phyloP scores from a whole-genome alignment of 2,797 vertebrate species.

The Heterohyrax brucei region DNA sequence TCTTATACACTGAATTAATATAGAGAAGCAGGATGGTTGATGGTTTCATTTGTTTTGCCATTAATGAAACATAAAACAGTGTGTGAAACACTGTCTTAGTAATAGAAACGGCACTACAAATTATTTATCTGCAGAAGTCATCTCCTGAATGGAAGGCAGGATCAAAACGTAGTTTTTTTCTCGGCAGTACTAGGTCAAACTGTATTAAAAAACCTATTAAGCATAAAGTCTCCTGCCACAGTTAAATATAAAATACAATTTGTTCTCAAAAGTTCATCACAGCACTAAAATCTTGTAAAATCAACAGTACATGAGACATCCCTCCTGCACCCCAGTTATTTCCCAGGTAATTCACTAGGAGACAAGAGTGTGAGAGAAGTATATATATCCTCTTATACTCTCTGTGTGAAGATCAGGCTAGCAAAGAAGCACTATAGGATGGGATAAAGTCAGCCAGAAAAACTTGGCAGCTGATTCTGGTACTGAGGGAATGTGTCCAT shows the following conservation, averaged over 20 bases:
- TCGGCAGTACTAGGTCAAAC: constrained; percentile 83
- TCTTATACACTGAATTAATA: constrained; percentile 75
- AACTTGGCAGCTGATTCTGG: constrained; percentile 69
- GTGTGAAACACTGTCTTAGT: constrained; percentile 82
- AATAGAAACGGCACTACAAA: constrained; percentile 82
- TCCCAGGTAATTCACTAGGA: constrained; percentile 56
- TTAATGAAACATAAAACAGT: constrained; percentile 88
- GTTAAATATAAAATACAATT: constrained; percentile 80
- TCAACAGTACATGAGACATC: constrained; percentile 1
- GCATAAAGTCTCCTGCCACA: constrained; percentile 68
- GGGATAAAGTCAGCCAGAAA: constrained; percentile 77
- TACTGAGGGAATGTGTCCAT: constrained; percentile 57
- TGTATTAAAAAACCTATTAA: constrained; percentile 83
- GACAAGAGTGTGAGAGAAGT: constrained; percentile 26
- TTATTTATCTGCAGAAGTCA: constrained; percentile 87
- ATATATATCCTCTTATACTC: not conserved
- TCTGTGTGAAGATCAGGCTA: constrained; percentile 61
- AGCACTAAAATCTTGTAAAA: constrained; percentile 67
- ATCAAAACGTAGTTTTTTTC: constrained; percentile 77
- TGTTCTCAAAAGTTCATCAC: constrained; percentile 65
- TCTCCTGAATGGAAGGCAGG: constrained; percentile 68
- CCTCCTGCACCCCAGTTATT: not conserved
- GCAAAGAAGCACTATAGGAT: not conserved
- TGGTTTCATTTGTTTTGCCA: constrained; percentile 87
- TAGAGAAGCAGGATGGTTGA: constrained; percentile 86